Evolutionary conservation across 2,888 invertebrate species (phyloP), one percentile per base, ranked within the genome.

Genomic region (Agriopis aurantiaria): DNA sequence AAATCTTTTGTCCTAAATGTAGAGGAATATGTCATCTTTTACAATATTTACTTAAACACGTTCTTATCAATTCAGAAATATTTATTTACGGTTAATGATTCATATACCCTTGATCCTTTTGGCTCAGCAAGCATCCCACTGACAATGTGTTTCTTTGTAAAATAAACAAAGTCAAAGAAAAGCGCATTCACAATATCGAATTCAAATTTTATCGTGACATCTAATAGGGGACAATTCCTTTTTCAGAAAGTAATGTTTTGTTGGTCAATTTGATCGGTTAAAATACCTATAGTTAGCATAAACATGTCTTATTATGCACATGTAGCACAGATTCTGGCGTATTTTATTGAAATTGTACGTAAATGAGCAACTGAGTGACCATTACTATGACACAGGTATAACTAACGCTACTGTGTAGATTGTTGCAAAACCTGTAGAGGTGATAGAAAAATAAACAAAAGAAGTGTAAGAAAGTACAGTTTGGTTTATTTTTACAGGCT

Each of bases 311-410:
- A 55, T 67, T 64, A 68, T 55, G 53, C 59, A 14, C 51, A 43
- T 45, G 61, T 41, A 57, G 69, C 56, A 46, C 61, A 61, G 49
- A 61, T 61, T 51, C 55, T 49, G 51, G 57, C 17, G 41, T 61
- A 45, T 41, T 69, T 69, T 65, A 65, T 65, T n/a, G 65, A 65
- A 46, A 65, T 57, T 43, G 43, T 69, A 61, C 65, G 65, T 65
- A 69, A 69, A 65, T 69, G 65, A 65, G 52, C 10, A 45, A 46
- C 43, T 17, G 33, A 60, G 53, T 60, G 59, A 65, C 59, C 55
- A 43, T 64, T 68, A 60, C 45, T 68, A 55, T 66, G 48, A 53
- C 53, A 55, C 48, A 56, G 17, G 14, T 40, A 10, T 45, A 59
- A 41, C 43, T 61, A 61, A 49, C 48, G 17, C 46, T 53, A 46